These are phyloP conservation scores for Bombyx huttoni DNA, from an alignment of 2,888 invertebrate species.

Conservation along the genomic window DNA sequence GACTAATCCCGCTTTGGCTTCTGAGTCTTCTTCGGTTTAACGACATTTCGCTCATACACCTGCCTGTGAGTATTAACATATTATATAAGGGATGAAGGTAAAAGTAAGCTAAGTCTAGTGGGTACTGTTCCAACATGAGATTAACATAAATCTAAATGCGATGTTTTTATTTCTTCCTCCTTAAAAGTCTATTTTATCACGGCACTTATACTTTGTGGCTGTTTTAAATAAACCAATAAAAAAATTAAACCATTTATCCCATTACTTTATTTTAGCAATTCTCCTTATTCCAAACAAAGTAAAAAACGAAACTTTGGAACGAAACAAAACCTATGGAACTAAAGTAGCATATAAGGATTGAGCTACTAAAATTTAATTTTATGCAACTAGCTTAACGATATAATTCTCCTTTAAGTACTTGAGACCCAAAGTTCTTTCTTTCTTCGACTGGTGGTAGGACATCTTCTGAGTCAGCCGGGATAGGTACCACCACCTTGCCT, in stretches of 20 bases:
- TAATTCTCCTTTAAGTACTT: too few relatives aligned
- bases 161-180: slow-evolving; percentile 20
- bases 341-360: too few relatives aligned
- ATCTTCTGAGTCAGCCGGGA: too few relatives aligned
- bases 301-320: too few relatives aligned
- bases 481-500: too few relatives aligned
- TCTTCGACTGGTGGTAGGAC: too few relatives aligned
- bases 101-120: slow-evolving; percentile 19
- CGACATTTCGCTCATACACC: slow-evolving; percentile 32
- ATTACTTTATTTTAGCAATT: too few relatives aligned
- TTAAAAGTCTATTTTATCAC: slow-evolving; percentile 16
- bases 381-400: too few relatives aligned
- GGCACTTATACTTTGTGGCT: slow-evolving; percentile 3
- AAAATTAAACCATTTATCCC: neutral
- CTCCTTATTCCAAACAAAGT: too few relatives aligned
- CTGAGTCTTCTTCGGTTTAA: slow-evolving; percentile 43
- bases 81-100: slow-evolving; percentile 18
- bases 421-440: too few relatives aligned
- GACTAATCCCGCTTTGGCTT: slow-evolving; percentile 54
- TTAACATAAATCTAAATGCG: slow-evolving; percentile 23
- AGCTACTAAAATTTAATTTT: too few relatives aligned
- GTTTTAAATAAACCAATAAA: neutral
- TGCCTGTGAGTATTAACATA: slow-evolving; percentile 26
- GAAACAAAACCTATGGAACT: too few relatives aligned
- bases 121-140: slow-evolving; percentile 16